Evolutionary conservation across 2,888 invertebrate species (phyloP).

Genomic region (Drosophila suboccidentalis): DNA sequence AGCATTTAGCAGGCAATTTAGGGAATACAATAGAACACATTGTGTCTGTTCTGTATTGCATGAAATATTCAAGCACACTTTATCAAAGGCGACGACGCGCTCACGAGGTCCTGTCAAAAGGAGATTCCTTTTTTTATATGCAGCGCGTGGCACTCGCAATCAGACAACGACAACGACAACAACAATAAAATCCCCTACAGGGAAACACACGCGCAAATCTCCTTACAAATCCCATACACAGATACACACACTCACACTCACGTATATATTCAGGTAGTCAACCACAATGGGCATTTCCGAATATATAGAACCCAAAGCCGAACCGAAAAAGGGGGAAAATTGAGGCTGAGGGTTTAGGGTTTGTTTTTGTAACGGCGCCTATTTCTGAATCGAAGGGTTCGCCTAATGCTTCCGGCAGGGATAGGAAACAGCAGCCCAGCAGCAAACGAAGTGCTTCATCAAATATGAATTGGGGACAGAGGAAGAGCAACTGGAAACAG

Average conservation of each 20-base stretch:
- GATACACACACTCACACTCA: constrained; percentile 9
- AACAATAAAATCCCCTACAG: constrained; percentile 37
- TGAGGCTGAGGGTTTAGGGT: constrained; percentile 21
- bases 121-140: constrained; percentile 24
- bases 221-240: constrained; percentile 46
- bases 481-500: background rate
- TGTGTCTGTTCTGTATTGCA: constrained; percentile 50
- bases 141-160: constrained; percentile 58
- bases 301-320: constrained; percentile 38
- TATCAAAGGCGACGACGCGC: constrained; percentile 74
- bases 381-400: constrained; percentile 38
- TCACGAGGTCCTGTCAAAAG: constrained; percentile 46
- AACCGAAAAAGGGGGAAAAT: constrained; percentile 14
- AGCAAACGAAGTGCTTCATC: constrained; percentile 68
- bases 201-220: constrained; percentile 52
- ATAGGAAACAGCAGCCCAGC: constrained; percentile 24
- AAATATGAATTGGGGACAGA: constrained; percentile 64
- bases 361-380: constrained; percentile 44
- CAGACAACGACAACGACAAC: constrained; percentile 39
- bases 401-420: constrained; percentile 47
- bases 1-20: constrained; percentile 61
- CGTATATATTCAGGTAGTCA: constrained; percentile 43
- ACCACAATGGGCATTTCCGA: constrained; percentile 49
- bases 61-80: constrained; percentile 66
- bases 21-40: constrained; percentile 49